A percentile compares a stretch with the other conserved stretches of the same genome.
Evolutionary conservation across 2,113 vertebrate genomes (phyloP).

Genomic region (Chaenogobius annularis): DNA sequence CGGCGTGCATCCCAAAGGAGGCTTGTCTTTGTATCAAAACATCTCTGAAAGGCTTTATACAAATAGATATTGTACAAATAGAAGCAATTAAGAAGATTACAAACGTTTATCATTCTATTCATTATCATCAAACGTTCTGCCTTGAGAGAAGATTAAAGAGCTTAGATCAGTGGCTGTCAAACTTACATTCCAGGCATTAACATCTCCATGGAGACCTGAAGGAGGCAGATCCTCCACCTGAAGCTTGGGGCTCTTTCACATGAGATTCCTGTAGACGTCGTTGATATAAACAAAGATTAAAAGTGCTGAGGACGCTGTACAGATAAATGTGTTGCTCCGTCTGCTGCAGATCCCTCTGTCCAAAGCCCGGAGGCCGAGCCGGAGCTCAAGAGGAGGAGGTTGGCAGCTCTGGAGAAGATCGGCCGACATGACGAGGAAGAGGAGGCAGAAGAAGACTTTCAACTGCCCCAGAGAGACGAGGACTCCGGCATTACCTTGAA

Average conservation of each 20-base stretch:
- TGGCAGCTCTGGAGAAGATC: constrained; percentile 63
- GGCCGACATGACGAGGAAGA: constrained; percentile 66
- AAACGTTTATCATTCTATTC: not conserved
- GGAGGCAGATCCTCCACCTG: too few species aligned
- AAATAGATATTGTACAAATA: not conserved
- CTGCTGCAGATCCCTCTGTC: constrained; percentile 30
- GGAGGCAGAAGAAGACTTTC: constrained; percentile 61
- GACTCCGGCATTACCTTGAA: constrained; percentile 75
- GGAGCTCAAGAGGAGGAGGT: constrained; percentile 64
- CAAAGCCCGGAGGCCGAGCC: constrained; percentile 36
- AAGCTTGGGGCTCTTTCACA: too few species aligned
- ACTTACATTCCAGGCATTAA: not conserved
- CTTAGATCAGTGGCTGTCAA: not conserved
- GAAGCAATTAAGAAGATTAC: not conserved
- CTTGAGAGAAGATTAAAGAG: not conserved
- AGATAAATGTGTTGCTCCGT: not conserved
- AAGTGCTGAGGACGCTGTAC: too few species aligned
- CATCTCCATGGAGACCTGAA: too few species aligned
- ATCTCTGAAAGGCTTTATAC: not conserved
- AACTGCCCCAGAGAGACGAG: constrained; percentile 55
- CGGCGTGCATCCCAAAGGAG: not conserved
- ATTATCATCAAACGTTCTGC: not conserved
- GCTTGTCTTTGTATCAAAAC: constrained; percentile 8
- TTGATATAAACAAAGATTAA: not conserved
- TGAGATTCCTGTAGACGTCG: not conserved